Percentiles rank a stretch among this genome's conserved stretches.
Evolutionary conservation across 1,140 invertebrate species (phyloP).

Genomic region (Anoplophora glabripennis): DNA sequence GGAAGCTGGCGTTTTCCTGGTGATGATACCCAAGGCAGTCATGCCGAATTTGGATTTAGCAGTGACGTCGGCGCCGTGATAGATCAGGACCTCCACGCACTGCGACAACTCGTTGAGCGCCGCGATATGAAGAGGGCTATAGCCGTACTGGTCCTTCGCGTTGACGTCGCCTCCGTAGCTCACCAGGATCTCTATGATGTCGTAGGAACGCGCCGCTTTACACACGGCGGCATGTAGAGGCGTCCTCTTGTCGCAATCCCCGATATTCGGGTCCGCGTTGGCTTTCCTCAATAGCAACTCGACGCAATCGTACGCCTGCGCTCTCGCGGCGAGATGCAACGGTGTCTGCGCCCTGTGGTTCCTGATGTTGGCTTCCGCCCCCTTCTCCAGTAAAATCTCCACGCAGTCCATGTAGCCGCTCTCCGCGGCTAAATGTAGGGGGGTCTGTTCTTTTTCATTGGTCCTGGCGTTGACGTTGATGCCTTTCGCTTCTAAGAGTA

Average conservation of each 20-base stretch:
- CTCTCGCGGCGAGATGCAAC: slow-evolving; percentile 71
- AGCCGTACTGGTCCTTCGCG: slow-evolving; percentile 82
- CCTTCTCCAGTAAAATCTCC: slow-evolving; percentile 66
- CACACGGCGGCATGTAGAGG: slow-evolving; percentile 75
- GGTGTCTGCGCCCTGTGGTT: slow-evolving; percentile 76
- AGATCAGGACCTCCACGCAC: slow-evolving; percentile 78
- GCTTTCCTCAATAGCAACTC: slow-evolving; percentile 69
- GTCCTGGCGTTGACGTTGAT: slow-evolving; percentile 62
- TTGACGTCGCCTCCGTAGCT: slow-evolving; percentile 80
- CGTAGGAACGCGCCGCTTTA: slow-evolving; percentile 70
- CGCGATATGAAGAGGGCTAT: slow-evolving; percentile 84
- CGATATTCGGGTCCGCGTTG: slow-evolving; percentile 69
- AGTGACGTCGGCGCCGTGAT: slow-evolving; percentile 80
- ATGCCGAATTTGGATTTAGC: slow-evolving; percentile 79
- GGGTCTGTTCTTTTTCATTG: slow-evolving; percentile 67
- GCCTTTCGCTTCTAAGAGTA: slow-evolving; percentile 65
- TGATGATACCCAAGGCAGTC: slow-evolving; percentile 76
- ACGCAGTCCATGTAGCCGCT: slow-evolving; percentile 73
- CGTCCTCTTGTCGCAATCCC: slow-evolving; percentile 74
- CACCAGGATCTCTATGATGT: slow-evolving; percentile 71
- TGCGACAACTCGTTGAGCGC: slow-evolving; percentile 80
- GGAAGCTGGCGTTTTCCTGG: slow-evolving; percentile 77
- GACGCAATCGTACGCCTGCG: slow-evolving; percentile 74
- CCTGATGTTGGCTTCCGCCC: slow-evolving; percentile 66
- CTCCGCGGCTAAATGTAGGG: slow-evolving; percentile 77